Base-by-base conservation (phyloP, 2,888 invertebrate genomes). In the Oxytorus armatus region DNA sequence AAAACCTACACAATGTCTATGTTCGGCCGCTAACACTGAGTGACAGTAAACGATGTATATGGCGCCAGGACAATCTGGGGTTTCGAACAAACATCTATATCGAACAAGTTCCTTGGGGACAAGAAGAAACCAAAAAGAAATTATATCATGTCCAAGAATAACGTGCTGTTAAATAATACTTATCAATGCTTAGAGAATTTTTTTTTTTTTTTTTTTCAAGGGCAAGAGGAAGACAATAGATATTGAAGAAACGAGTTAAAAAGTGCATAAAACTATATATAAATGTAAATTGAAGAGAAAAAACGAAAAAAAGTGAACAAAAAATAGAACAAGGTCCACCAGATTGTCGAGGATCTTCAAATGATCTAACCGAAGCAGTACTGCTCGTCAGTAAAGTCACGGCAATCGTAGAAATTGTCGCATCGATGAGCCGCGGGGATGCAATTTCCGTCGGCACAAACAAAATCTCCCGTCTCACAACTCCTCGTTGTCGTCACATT, bases 341-440 rank as follows among this genome's bases (percentile, higher is more conserved):
- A 89, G 89, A 89, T 90, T 87, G 83, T 88, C 88, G 81, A 84
- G 88, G 81, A 84, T 85, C 85, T 86, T 85, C 84, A 83, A 87
- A 85, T 88, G 89, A 86, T 92, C 93, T 93, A 93, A 94, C 93
- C 93, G 93, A 95, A 94, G 94, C 97, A 97, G 93, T 96, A 96
- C 93, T 96, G 96, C 93, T 97, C 97, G 92, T 97, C 97, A 90
- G 96, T 96, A 95, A 96, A 96, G 94, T 97, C 97, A 93, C 94
- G 94, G 94, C 97, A 97, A 94, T 97, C 97, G 95, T 96, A 96
- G 93, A 95, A 95, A 94, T 96, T 96, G 95, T 98, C 97, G 93
- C 98, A 97, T 92, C 95, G 95, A 89, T 95, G 95, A 85, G 94
- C 92, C 92, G 94, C 93, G 85, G 95, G 95, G 91, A 98, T 96